Evolutionary conservation across 2,797 vertebrate species (phyloP).

Genomic region (Micrastur ruficollis): DNA sequence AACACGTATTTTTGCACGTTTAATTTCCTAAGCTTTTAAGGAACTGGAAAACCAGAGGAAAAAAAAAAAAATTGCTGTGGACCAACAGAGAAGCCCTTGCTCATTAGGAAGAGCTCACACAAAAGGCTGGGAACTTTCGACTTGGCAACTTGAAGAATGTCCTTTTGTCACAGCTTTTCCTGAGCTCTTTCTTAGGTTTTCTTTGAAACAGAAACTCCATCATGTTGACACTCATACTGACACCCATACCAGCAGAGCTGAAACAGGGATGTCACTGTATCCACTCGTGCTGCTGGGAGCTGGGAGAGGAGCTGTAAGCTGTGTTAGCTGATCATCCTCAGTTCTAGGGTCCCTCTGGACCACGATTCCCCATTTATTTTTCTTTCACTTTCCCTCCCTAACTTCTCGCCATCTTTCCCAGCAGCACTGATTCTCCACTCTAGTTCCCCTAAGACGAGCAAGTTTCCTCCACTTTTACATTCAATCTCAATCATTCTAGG

Average conservation of each 20-base stretch:
- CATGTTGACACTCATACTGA: neutral
- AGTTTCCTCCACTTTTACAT: neutral
- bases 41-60: neutral
- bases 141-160: neutral
- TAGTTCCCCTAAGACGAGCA: neutral
- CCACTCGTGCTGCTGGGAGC: neutral
- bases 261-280: neutral
- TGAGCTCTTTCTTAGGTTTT: neutral
- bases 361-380: neutral
- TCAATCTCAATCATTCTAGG: neutral
- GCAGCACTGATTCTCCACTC: neutral
- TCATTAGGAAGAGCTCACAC: neutral
- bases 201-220: neutral
- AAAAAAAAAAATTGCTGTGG: neutral
- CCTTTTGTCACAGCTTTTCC: neutral
- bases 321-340: neutral
- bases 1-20: neutral
- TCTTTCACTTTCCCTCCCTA: neutral
- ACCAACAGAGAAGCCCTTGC: neutral
- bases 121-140: neutral
- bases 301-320: neutral
- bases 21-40: neutral
- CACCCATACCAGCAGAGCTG: neutral
- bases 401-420: neutral
- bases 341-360: neutral